phyloP scores from a whole-genome alignment of 1,140 invertebrate genomes.

The Brachionus asplanchnoidis region DNA sequence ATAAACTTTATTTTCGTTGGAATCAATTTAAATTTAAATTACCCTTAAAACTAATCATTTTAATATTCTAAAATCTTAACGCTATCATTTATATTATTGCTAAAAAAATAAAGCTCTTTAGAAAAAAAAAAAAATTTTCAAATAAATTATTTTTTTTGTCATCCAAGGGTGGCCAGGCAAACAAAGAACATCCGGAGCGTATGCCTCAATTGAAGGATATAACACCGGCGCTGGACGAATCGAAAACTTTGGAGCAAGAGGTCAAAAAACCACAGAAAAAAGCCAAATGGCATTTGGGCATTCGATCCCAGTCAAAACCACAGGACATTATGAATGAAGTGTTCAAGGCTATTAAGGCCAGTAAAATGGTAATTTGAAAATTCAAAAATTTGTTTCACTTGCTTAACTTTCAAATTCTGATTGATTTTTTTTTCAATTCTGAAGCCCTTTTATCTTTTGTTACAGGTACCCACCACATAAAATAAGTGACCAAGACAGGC shows the following conservation, averaged over 20 bases:
- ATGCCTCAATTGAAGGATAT: conserved; percentile 37
- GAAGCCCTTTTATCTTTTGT: no score
- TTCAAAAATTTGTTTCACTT: no score
- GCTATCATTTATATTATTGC: not conserved
- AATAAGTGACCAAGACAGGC: no score
- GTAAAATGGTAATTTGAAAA: conserved; percentile 73
- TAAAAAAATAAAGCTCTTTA: not conserved
- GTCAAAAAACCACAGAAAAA: conserved; percentile 63
- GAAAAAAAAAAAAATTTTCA: not conserved
- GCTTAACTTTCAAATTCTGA: no score
- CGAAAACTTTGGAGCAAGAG: not conserved
- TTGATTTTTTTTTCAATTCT: no score
- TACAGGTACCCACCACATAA: no score
- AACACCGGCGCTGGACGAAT: not conserved
- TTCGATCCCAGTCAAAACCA: conserved; percentile 94
- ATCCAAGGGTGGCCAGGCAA: not conserved
- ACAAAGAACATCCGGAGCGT: conserved; percentile 35
- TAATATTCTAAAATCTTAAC: not conserved
- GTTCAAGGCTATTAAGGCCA: conserved; percentile 93
- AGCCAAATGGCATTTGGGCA: conserved; percentile 96
- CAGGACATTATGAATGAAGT: conserved; percentile 99
- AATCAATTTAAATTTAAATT: not conserved
- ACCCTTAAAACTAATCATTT: not conserved
- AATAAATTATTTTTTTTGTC: not conserved
- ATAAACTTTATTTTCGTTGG: not conserved